Evolutionary conservation across 2,113 vertebrate species (phyloP).

Genomic region (Motacilla tschutschensis): DNA sequence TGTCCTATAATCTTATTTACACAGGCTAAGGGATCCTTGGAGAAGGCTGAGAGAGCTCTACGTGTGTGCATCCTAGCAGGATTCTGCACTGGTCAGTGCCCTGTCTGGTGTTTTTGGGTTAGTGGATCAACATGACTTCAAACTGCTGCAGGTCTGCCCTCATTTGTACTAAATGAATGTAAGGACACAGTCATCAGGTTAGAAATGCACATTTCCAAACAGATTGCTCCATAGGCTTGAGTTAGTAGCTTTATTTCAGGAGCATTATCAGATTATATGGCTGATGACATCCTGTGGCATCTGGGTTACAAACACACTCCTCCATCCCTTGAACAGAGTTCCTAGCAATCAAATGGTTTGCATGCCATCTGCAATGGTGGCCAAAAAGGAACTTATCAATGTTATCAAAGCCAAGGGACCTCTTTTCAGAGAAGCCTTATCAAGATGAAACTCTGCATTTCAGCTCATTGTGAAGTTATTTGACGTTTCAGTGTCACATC

Average conservation of each 20-base stretch:
- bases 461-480: background rate
- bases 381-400: background rate
- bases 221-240: background rate
- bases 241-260: background rate
- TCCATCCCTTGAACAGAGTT: background rate
- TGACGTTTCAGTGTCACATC: background rate
- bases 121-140: background rate
- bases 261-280: background rate
- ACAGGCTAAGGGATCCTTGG: background rate
- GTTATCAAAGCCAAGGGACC: background rate
- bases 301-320: background rate
- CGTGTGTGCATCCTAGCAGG: background rate
- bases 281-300: background rate
- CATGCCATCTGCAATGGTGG: background rate
- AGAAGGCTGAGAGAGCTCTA: background rate
- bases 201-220: background rate
- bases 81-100: background rate
- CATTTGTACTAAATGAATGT: background rate
- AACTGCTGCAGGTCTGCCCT: background rate
- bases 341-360: background rate
- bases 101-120: background rate
- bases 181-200: background rate
- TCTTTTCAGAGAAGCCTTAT: background rate
- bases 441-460: background rate
- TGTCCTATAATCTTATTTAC: background rate